Evolutionary conservation across 2,888 invertebrate species (phyloP).

Genomic region (Acrobasis repandana): DNA sequence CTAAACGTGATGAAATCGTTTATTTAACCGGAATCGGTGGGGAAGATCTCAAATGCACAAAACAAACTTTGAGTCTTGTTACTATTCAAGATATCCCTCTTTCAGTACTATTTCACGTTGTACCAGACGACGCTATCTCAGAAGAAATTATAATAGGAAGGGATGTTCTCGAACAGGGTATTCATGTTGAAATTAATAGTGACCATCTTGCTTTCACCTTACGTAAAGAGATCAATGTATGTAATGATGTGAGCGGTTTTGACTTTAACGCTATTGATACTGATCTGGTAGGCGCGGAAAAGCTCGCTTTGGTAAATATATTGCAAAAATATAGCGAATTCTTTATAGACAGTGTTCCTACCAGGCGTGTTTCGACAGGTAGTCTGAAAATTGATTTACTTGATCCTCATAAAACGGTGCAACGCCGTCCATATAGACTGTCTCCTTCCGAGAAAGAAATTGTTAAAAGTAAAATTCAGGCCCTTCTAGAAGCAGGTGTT

Average conservation of each 20-base stretch:
- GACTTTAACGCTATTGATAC: constrained; percentile 10
- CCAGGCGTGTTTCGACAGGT: constrained; percentile 30
- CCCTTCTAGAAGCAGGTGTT: constrained; percentile 34
- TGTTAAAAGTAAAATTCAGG: constrained; percentile 35
- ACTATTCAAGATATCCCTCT: too few relatives aligned
- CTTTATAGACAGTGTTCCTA: constrained; percentile 33
- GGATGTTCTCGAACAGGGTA: constrained; percentile 7
- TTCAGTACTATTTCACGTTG: constrained; percentile 15
- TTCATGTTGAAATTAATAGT: not conserved
- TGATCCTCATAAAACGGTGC: constrained; percentile 31
- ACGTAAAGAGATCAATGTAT: not conserved
- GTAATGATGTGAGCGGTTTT: not conserved
- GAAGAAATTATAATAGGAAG: constrained; percentile 21
- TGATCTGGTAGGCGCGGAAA: constrained; percentile 8
- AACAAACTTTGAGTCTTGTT: not conserved
- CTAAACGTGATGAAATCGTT: constrained; percentile 12
- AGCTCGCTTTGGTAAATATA: too few relatives aligned
- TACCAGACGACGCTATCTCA: constrained; percentile 8
- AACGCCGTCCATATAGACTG: constrained; percentile 32
- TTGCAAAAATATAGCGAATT: constrained; percentile 23
- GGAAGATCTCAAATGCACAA: not conserved
- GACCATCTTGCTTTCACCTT: not conserved
- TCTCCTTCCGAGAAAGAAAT: constrained; percentile 33
- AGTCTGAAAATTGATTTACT: constrained; percentile 29
- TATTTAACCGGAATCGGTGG: constrained; percentile 19